Base-by-base conservation (phyloP, 2,113 vertebrate genomes). In the Upupa epops region DNA sequence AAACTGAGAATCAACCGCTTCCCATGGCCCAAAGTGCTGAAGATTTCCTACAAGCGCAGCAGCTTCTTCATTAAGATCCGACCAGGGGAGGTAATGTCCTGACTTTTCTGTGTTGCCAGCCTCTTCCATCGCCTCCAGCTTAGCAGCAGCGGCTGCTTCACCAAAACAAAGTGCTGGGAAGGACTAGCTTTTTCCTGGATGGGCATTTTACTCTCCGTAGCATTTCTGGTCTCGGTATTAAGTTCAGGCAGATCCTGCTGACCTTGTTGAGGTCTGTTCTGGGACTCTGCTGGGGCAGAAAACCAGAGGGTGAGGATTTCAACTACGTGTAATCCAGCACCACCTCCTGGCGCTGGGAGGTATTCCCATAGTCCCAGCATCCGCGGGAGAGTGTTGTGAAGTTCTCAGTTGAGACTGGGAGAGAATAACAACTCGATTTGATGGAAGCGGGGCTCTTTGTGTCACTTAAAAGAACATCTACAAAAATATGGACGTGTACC, bases 41-140 rank as follows among this genome's bases (percentile, higher is more conserved):
- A 99, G 97, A 99, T 99, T 83, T 99, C 99, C 11, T 99, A 99
- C 95, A 99, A 99, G 93, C 98, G 98, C 84, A 99, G 99, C 98
- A 99, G 98, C 96, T 99, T 99, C 97, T 99, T 99, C 86, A 99
- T 99, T 86, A 99, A 99, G 96, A 99, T 99, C 76, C 98, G 99
- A 6, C 99, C 99, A 7, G 99, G 99, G 22, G 99, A 99, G 98
- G 99, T 99, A 97, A 42, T 0, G 34, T 29, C 32, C 5, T 13
- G 34, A 6, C 42, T 69, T 9, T 16, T 37, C 8, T 25, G 36
- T 28, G 40, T 51, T 71, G 11, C 0, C 58, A 59, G 26, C 65
- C 6, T 49, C 34, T 74, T 49, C 19, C 9, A 9, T 36, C 54
- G 20, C 45, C 15, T 31, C 31, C 66, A 54, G 14, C 5, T 77